Base-by-base conservation (phyloP, 2,797 vertebrate genomes). In the Phrynocephalus forsythii region DNA sequence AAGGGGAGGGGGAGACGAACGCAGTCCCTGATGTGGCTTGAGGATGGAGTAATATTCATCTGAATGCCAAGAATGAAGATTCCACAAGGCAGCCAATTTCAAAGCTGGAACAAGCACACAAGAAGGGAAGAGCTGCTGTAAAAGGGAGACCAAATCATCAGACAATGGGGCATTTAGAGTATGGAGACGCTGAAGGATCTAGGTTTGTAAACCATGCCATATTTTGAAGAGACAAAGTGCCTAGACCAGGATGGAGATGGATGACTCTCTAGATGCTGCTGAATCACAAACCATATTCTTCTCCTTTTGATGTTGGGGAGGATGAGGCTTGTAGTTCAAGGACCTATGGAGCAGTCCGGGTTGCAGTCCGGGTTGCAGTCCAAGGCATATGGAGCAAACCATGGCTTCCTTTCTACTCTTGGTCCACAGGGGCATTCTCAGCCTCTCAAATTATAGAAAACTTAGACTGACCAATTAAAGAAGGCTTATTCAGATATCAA, bases 1-100 rank as follows among this genome's bases (percentile, higher is more conserved):
- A 83, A 68, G 38, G 75, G 38, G 72, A 71, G 83, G 87, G 88
- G 0, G 79, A n/a, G 75, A 2, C 78, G 26, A 89, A 82, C 33
- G 1, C 71, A 80, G 33, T 3, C 71, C 48, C 1, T 67, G 83
- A 86, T 28, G 52, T 90, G 38, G 5, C 86, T 79, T 67, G 48
- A 20, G 1, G 80, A 69, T 2, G 0, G 63, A 72, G 9, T 79
- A 7, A 80, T 68, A 22, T 79, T 80, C 67, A 79, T 80, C 38
- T 67, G 82, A 16, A 63, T 87, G 72, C 68, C 83, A 63, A 69
- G 33, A 86, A n/a, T 48, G 81, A 73, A 75, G 30, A 56, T 77
- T 73, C 38, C 78, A 88, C 91, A 78, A 28, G 6, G 20, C 10
- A n/a, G 16, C 0, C 0, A n/a, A 2, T 83, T 93, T 85, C 68